A percentile compares a stretch with the other conserved stretches of the same genome.
These are phyloP conservation scores for Chelon auratus DNA, from an alignment of 2,797 vertebrate genomes.

Conservation along the genomic window DNA sequence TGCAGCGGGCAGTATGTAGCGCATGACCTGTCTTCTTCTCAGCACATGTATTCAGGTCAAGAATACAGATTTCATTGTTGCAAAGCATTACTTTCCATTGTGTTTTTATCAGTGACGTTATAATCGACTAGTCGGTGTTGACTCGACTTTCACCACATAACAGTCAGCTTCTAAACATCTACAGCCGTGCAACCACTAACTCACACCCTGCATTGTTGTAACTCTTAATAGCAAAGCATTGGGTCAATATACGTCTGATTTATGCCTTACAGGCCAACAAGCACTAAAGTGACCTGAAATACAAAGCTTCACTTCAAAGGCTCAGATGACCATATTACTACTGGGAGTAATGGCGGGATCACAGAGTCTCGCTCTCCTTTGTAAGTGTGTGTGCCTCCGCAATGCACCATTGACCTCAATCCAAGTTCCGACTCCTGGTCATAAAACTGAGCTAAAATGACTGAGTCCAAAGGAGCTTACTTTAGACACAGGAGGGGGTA, in stretches of 20 bases:
- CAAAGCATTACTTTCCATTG: no score
- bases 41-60: no score
- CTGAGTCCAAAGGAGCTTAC: constrained; percentile 14
- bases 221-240: constrained; percentile 7
- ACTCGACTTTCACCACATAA: neutral
- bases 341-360: constrained; percentile 27
- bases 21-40: no score
- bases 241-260: constrained; percentile 29
- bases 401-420: constrained; percentile 56
- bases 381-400: constrained; percentile 20
- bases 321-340: constrained; percentile 26
- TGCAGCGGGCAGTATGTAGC: no score
- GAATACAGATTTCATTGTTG: no score
- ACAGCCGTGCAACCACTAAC: no score
- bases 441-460: constrained; percentile 28
- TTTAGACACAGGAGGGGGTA: neutral
- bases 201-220: neutral
- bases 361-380: neutral
- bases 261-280: constrained; percentile 18
- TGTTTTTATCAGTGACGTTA: no score
- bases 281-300: constrained; percentile 8
- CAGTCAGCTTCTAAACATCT: no score
- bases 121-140: no score
- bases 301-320: constrained; percentile 58
- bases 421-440: constrained; percentile 35